These are phyloP conservation scores for Linhomoeus sp. DNA, from an alignment of 2,888 invertebrate species.

Conservation along the genomic window DNA sequence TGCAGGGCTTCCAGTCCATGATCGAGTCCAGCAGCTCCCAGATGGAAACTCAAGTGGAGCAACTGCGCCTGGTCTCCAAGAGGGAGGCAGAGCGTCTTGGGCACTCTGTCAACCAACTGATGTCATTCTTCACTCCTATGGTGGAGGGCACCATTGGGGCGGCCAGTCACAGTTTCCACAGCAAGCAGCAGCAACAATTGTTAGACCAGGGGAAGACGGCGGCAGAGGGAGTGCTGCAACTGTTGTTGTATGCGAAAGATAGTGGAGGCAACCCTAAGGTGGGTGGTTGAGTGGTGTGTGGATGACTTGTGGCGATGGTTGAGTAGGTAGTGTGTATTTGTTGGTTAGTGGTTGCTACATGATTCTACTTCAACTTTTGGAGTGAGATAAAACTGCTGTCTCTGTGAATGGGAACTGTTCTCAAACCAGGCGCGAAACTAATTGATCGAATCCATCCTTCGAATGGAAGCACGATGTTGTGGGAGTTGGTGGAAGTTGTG, in stretches of 20 bases:
- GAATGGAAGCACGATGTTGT: too few relatives aligned
- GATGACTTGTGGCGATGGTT: too few relatives aligned
- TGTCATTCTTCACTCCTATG: slow-evolving; percentile 51
- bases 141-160: slow-evolving; percentile 52
- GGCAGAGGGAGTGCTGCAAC: slow-evolving; percentile 67
- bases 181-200: slow-evolving; percentile 60
- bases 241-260: slow-evolving; percentile 62
- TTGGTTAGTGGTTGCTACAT: too few relatives aligned
- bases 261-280: slow-evolving; percentile 79
- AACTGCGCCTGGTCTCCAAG: slow-evolving; percentile 61
- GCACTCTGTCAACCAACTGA: slow-evolving; percentile 43
- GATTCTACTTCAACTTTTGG: too few relatives aligned
- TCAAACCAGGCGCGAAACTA: too few relatives aligned
- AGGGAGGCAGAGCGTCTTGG: slow-evolving; percentile 80
- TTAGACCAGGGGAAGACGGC: slow-evolving; percentile 63
- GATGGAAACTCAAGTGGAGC: slow-evolving; percentile 61
- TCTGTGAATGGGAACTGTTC: too few relatives aligned
- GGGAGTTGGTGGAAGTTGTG: too few relatives aligned
- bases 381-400: too few relatives aligned
- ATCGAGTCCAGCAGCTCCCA: slow-evolving; percentile 58
- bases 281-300: slow-evolving; percentile 11
- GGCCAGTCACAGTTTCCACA: slow-evolving; percentile 43
- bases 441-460: too few relatives aligned
- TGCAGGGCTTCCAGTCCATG: slow-evolving; percentile 58
- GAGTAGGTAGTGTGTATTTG: too few relatives aligned